A percentile compares a stretch with the other conserved stretches of the same genome.
phyloP scores from a whole-genome alignment of 35 echinoderm and acorn worm genomes.

The Eucidaris tribuloides region DNA sequence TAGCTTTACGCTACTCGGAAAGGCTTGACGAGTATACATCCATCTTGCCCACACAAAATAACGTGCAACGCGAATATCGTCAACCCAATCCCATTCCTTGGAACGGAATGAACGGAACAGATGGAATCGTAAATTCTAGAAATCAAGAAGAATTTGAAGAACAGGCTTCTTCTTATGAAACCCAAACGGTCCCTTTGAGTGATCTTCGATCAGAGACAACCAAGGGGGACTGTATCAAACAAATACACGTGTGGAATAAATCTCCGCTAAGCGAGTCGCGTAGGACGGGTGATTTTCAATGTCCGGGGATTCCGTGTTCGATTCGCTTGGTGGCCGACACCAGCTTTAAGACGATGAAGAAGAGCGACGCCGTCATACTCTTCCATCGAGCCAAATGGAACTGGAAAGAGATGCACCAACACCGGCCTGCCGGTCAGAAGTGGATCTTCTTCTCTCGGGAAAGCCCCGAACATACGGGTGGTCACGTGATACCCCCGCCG shows the following conservation, averaged over 20 bases:
- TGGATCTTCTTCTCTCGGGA: slow-evolving; percentile 15
- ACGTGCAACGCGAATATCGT: too few relatives aligned
- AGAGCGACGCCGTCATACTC: slow-evolving; percentile 1
- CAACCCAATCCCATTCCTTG: too few relatives aligned
- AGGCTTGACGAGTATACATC: too few relatives aligned
- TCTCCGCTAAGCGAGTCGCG: background rate
- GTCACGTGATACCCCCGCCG: background rate
- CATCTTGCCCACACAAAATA: too few relatives aligned
- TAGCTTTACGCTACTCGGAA: too few relatives aligned
- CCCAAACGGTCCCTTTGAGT: too few relatives aligned
- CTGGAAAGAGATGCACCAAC: background rate
- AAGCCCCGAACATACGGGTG: background rate
- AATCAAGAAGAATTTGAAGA: too few relatives aligned
- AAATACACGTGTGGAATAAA: background rate
- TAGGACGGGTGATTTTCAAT: background rate
- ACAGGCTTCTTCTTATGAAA: too few relatives aligned
- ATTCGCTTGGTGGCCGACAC: background rate
- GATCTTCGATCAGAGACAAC: too few relatives aligned
- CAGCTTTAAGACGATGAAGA: background rate
- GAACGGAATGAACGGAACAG: too few relatives aligned
- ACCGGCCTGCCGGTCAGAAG: background rate
- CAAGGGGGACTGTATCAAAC: background rate
- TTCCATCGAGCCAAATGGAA: slow-evolving; percentile 1
- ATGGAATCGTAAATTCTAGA: too few relatives aligned
- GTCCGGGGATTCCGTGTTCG: background rate